Evolutionary conservation across 2,113 vertebrate species (phyloP), one percentile per base, ranked within the genome.

Genomic region (Ornithorhynchus anatinus): DNA sequence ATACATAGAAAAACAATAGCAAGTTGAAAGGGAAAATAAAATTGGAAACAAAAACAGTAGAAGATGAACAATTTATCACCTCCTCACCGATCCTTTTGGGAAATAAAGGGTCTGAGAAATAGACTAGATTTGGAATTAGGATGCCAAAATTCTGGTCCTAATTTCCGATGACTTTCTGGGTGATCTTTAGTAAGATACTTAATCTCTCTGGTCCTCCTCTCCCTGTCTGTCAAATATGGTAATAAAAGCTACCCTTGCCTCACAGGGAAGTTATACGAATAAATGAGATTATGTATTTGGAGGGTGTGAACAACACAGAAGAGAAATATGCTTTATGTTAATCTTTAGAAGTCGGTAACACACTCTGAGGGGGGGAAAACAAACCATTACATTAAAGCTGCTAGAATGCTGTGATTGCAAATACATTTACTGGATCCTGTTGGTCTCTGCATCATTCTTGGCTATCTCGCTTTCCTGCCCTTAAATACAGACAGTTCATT

Each of bases 211-310:
- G 0, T 1, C 58, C 72, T 38, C 60, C 35, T 52, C 42, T 59
- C 80, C 68, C 76, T 59, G 67, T 52, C 4, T 64, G 56, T 22
- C 68, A 72, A 32, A 40, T 45, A n/a, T 59, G 59, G 73, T 42
- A 53, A 5, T 47, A n/a, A n/a, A n/a, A n/a, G n/a, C n/a, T n/a
- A n/a, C n/a, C n/a, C n/a, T n/a, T n/a, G n/a, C n/a, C n/a, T n/a
- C n/a, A n/a, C n/a, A n/a, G n/a, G n/a, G n/a, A n/a, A 37, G 69
- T 22, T 27, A 43, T 0, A 19, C 45, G 45, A 25, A 57, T 53
- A 39, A 71, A 67, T 4, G 16, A 39, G 1, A 54, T 25, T 14
- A 25, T 47, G n/a, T n/a, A n/a, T n/a, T n/a, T n/a, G n/a, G n/a
- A n/a, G n/a, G n/a, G n/a, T n/a, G n/a, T n/a, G n/a, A n/a, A n/a